Conservation (phyloP, 2,113 vertebrate species). For the Bolborhynchus lineola region DNA sequence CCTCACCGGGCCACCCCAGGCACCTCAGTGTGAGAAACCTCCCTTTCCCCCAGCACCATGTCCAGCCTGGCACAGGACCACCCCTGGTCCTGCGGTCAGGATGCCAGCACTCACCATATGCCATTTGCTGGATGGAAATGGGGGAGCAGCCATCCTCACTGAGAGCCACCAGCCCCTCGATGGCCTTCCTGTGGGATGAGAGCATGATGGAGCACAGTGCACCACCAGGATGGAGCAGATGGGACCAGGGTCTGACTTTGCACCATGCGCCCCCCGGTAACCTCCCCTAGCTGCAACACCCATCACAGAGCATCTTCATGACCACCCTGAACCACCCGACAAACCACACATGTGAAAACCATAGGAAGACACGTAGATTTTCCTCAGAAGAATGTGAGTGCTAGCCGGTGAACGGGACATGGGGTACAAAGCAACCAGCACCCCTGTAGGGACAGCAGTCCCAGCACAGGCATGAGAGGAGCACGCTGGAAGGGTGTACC, state of each 20-base stretch:
- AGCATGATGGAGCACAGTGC: neutral
- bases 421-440: neutral
- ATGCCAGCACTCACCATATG: constrained; percentile 69
- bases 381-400: neutral
- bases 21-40: neutral
- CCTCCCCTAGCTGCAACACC: neutral
- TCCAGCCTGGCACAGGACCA: rapidly evolving
- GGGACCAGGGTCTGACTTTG: neutral
- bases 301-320: rapidly evolving
- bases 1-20: neutral
- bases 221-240: neutral
- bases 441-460: neutral
- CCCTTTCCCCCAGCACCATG: neutral
- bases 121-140: constrained; percentile 80
- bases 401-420: rapidly evolving
- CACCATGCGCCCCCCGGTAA: neutral
- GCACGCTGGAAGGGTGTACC: rapidly evolving
- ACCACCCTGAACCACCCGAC: neutral
- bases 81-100: rapidly evolving
- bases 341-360: neutral
- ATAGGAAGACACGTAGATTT: neutral
- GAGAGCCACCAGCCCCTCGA: constrained; percentile 75
- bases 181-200: constrained; percentile 70
- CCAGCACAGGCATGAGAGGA: neutral
- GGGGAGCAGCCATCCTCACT: constrained; percentile 76